These are phyloP conservation scores for Eurytoma adleriae DNA, from an alignment of 2,888 invertebrate genomes.

Conservation along the genomic window DNA sequence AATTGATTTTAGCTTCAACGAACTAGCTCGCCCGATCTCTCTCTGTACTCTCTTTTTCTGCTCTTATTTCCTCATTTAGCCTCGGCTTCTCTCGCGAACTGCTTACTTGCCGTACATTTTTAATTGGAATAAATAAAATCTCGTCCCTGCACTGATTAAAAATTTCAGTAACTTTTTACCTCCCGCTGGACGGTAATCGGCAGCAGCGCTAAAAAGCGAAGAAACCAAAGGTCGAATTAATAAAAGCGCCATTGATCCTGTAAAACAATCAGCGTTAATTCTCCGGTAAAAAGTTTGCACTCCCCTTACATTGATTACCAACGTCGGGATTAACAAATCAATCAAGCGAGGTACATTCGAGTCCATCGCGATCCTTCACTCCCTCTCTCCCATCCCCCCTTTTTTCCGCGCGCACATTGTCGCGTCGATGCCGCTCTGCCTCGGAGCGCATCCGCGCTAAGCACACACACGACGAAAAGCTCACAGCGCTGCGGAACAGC, in stretches of 20 bases:
- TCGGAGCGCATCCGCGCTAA: not conserved
- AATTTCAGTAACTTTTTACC: too few species aligned
- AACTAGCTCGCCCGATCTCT: conserved; percentile 51
- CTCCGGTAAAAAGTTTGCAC: not conserved
- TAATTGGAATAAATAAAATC: too few species aligned
- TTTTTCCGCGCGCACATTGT: not conserved
- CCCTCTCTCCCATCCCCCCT: not conserved
- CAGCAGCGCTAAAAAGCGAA: too few species aligned
- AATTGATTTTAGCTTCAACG: conserved; percentile 68
- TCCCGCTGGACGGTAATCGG: too few species aligned
- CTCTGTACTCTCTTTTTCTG: conserved; percentile 32
- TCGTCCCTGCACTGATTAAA: not conserved
- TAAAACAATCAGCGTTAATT: not conserved
- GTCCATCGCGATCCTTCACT: conserved; percentile 4
- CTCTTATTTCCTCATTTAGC: conserved; percentile 32
- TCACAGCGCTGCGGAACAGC: not conserved
- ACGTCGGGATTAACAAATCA: conserved; percentile 34
- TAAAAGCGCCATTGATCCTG: too few species aligned
- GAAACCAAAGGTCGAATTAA: too few species aligned
- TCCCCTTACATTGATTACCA: not conserved
- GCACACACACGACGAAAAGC: not conserved
- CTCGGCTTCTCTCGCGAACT: not conserved
- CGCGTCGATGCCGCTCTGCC: not conserved
- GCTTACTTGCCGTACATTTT: not conserved
- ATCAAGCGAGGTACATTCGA: conserved; percentile 10